phyloP scores from a whole-genome alignment of 1,140 invertebrate species.

The Papilio dardanus region DNA sequence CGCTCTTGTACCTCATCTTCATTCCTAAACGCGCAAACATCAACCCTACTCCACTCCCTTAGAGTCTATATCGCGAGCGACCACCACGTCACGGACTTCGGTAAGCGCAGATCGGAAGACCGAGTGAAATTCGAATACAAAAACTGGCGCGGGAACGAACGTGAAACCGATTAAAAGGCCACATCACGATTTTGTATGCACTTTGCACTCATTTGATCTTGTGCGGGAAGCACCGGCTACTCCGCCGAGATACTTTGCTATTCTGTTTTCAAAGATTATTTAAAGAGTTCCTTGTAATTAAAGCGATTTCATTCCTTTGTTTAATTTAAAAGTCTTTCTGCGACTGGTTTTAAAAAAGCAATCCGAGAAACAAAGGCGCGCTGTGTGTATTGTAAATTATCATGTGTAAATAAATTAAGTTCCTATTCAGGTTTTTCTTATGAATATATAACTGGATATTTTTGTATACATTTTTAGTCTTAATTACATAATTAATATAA shows the following conservation, averaged over 20 bases:
- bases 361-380: slow-evolving; percentile 9
- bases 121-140: slow-evolving; percentile 79
- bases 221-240: slow-evolving; percentile 60
- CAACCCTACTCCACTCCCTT: slow-evolving; percentile 49
- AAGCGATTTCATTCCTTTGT: slow-evolving; percentile 55
- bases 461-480: background rate
- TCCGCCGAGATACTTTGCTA: slow-evolving; percentile 64
- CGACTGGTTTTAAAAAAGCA: slow-evolving; percentile 33
- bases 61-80: slow-evolving; percentile 55
- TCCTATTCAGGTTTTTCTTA: background rate
- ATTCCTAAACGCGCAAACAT: slow-evolving; percentile 46
- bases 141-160: slow-evolving; percentile 78
- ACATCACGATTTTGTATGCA: slow-evolving; percentile 82
- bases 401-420: slow-evolving; percentile 14
- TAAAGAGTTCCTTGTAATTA: slow-evolving; percentile 72
- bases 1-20: slow-evolving; percentile 49
- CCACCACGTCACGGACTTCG: slow-evolving; percentile 49
- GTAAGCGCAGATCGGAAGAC: slow-evolving; percentile 70
- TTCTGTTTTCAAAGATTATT: slow-evolving; percentile 70
- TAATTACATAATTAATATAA: background rate
- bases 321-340: slow-evolving; percentile 48
- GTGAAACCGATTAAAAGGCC: slow-evolving; percentile 82
- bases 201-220: slow-evolving; percentile 79
- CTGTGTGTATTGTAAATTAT: background rate
- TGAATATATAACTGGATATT: background rate